Evolutionary conservation across 53 echinoderm and acorn worm genomes (phyloP).

Genomic region (Holothuria scabra): DNA sequence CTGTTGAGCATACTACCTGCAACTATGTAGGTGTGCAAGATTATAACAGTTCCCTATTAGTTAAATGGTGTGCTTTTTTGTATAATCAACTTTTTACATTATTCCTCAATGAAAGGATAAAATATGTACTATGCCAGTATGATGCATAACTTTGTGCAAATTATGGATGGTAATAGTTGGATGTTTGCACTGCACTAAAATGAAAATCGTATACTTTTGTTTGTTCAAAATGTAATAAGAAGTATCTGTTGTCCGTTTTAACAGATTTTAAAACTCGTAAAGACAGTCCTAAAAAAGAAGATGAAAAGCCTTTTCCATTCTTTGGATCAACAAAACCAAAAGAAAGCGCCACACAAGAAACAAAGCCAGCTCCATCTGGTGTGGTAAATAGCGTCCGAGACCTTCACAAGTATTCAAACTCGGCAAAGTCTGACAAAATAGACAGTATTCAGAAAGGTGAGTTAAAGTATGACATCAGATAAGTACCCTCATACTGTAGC

Average conservation of each 20-base stretch:
- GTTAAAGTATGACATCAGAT: too few species aligned
- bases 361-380: slow-evolving; percentile 27
- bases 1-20: too few species aligned
- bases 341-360: neutral
- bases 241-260: neutral
- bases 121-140: too few species aligned
- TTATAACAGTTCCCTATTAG: too few species aligned
- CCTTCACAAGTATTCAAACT: slow-evolving; percentile 81
- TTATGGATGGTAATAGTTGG: too few species aligned
- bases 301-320: slow-evolving; percentile 79
- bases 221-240: neutral
- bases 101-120: too few species aligned
- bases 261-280: slow-evolving; percentile 16
- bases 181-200: neutral
- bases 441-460: neutral
- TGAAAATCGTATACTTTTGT: too few species aligned
- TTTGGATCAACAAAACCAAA: slow-evolving; percentile 63
- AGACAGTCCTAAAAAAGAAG: slow-evolving; percentile 33
- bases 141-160: too few species aligned
- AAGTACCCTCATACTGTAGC: too few species aligned
- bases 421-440: slow-evolving; percentile 5
- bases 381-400: slow-evolving; percentile 85
- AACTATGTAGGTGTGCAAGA: too few species aligned
- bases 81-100: too few species aligned
- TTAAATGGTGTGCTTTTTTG: too few species aligned